Base-by-base conservation (phyloP, 2,888 invertebrate genomes). In the Platycnemis pennipes region DNA sequence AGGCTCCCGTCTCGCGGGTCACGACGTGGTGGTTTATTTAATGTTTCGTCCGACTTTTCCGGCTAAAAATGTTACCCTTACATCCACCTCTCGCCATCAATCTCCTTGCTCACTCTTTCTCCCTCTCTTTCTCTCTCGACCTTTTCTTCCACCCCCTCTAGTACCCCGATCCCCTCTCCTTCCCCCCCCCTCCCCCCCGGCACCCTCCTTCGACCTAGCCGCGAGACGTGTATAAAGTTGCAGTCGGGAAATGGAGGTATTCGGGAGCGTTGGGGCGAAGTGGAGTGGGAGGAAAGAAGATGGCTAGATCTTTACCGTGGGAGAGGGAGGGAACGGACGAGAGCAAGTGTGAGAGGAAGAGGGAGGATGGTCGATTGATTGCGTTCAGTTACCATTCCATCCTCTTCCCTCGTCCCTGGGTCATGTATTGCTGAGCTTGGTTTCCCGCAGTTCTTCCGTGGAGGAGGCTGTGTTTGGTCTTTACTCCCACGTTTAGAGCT, bases 1-100 rank as follows among this genome's bases (percentile, higher is more conserved):
- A 91, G 91, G 91, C n/a, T 42, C 63, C 56, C 26, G 56, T 91
- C 56, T 63, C 42, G 63, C 44, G 91, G 91, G 91, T 91, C 91
- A 91, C 91, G 91, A 56, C 56, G 37, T 69, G 63, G 56, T 91
- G 91, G 91, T 91, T 63, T 91, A 63, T 91, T 91, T 91, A 91
- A 91, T 91, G 91, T 91, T 91, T 31, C 63, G 37, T 91, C 91
- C 63, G 44, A 37, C 56, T 89, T 56, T 89, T 89, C 89, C 89
- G 89, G 42, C 56, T 63, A n/a, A 63, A 91, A 63, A 91, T 44
- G 44, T 63, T 91, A 42, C 44, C 44, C 44, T 63, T 63, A 26
- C 91, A 42, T 42, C 53, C 63, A 91, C 45, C 91, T 69, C 44
- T 56, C 63, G 77, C 77, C 77, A 77, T 77, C 77, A 77, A 77